These are phyloP conservation scores for zebrafish (Danio rerio) DNA, from an alignment of 2,113 vertebrate genomes.

Conservation along the genomic window GRCz12tu NC_133185.1:7806001-7806500, in stretches of 20 bases:
- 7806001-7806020: neutral
- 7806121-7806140: slow-evolving; percentile 46
- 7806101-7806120: slow-evolving; percentile 6
- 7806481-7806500: no score
- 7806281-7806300: slow-evolving; percentile 47
- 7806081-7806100: slow-evolving; percentile 29
- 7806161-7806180: slow-evolving; percentile 14
- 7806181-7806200: slow-evolving; percentile 16
- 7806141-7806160: slow-evolving; percentile 40
- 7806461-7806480: no score
- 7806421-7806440: no score
- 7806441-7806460: no score
- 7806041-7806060: slow-evolving; percentile 36
- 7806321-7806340: slow-evolving; percentile 56
- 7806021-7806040: slow-evolving; percentile 48
- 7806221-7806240: neutral
- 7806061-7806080: slow-evolving; percentile 41
- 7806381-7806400: no score
- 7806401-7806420: no score
- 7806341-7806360: neutral
- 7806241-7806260: neutral
- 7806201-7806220: neutral
- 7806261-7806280: no score
- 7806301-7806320: slow-evolving; percentile 37
- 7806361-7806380: no score